Base-by-base conservation (phyloP, 2,113 vertebrate genomes). In the Pogonocichla stellata region DNA sequence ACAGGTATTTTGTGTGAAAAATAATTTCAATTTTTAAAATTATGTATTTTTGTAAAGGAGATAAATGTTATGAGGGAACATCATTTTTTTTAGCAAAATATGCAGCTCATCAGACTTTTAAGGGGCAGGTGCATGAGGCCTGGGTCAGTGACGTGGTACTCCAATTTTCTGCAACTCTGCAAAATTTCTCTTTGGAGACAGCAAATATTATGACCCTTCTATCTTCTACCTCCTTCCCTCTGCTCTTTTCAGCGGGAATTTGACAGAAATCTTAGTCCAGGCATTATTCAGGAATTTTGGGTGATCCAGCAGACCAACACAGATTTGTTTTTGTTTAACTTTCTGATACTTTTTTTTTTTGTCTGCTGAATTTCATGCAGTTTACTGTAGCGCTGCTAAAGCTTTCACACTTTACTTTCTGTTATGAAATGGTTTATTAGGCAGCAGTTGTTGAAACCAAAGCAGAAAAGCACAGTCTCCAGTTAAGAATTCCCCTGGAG, bases 1-100 rank as follows among this genome's bases (percentile, higher is more conserved):
- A 99, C 98, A 99, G 99, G 99, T 99, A 95, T 92, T 92, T 94
- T 19, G 80, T 36, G 15, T 70, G 71, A 47, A 75, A 92, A 91
- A 67, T 29, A 45, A 48, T 80, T 51, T 8, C 26, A 43, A 3
- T 56, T 62, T 57, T 53, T 1, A 1, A 1, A 58, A 51, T 61
- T 3, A 25, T 10, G 26, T 42, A 20, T 73, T 67, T 82, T 88
- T 85, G 14, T 61, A n/a, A 73, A 51, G 36, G 22, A 72, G 24
- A n/a, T 64, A 26, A 48, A 18, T 26, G 5, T 47, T 77, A 36
- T 43, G 54, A 42, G 65, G 18, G 12, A 13, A 10, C 11, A 2
- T 56, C 0, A 18, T 73, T 53, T 19, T 43, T 45, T 50, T 51
- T 16, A 78, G 36, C 16, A 56, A 78, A 62, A 56, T 62, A 13